phyloP scores from a whole-genome alignment of 2,797 vertebrate genomes.

The Podarcis lilfordi region DNA sequence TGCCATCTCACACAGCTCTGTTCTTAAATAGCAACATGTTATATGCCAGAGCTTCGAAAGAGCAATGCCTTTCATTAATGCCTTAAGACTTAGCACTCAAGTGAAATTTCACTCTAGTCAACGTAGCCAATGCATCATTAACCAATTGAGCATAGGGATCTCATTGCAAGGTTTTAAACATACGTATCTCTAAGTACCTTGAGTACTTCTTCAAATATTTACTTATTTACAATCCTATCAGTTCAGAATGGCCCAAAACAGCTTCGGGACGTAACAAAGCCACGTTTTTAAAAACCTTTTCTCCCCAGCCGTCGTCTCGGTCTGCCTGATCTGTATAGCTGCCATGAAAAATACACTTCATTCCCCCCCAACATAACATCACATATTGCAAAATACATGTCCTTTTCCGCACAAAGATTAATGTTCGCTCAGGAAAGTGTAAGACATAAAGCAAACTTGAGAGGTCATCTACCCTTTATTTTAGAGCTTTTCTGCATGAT shows the following conservation, averaged over 20 bases:
- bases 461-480: slow-evolving; percentile 15
- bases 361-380: background rate
- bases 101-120: background rate
- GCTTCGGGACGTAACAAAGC: background rate
- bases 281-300: background rate
- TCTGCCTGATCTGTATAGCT: slow-evolving; percentile 19
- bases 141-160: background rate
- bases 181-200: background rate
- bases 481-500: slow-evolving; percentile 36
- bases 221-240: slow-evolving; percentile 4
- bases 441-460: slow-evolving; percentile 27
- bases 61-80: background rate
- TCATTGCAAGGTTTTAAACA: background rate
- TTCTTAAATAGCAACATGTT: background rate
- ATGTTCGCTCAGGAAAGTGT: slow-evolving; percentile 21
- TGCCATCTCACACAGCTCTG: background rate
- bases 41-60: background rate
- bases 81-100: background rate
- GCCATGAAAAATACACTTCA: background rate
- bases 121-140: background rate
- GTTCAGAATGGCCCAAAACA: background rate
- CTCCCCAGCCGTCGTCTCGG: background rate
- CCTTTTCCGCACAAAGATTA: slow-evolving; percentile 18
- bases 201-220: background rate
- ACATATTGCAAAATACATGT: slow-evolving; percentile 8